phyloP scores from a whole-genome alignment of 2,113 vertebrate genomes.

The Spea multiplicata region DNA sequence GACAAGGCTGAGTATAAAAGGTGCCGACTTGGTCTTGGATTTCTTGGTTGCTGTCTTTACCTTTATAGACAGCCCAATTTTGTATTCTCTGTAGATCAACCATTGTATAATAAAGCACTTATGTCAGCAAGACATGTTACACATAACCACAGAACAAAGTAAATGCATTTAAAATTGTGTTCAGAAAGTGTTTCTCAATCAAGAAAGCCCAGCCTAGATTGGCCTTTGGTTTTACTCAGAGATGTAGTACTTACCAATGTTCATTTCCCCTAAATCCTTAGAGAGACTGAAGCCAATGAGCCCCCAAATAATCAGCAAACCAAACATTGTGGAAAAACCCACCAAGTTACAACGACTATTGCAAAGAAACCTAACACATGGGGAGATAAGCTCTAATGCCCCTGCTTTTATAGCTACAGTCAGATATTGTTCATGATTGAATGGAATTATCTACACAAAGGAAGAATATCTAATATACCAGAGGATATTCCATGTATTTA shows the following conservation, averaged over 20 bases:
- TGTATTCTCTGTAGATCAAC: no score
- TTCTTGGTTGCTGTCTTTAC: no score
- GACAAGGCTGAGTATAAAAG: no score
- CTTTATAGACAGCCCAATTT: no score
- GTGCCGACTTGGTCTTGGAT: no score
- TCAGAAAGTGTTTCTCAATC: no score
- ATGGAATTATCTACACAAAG: neutral
- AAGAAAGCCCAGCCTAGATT: neutral
- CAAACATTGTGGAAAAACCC: neutral
- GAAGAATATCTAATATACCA: neutral
- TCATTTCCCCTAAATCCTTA: neutral
- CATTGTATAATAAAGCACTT: no score
- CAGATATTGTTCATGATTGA: neutral
- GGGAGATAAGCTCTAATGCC: no score
- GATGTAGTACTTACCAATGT: neutral
- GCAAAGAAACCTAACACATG: neutral
- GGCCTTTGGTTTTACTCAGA: neutral
- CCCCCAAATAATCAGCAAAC: neutral
- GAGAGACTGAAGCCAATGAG: neutral
- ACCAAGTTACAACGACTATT: neutral
- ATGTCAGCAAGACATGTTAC: no score
- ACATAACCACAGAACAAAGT: no score
- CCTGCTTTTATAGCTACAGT: neutral
- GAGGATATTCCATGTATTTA: no score
- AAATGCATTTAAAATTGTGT: no score